phyloP scores from a whole-genome alignment of 2,797 vertebrate species.

The Cygnus olor region DNA sequence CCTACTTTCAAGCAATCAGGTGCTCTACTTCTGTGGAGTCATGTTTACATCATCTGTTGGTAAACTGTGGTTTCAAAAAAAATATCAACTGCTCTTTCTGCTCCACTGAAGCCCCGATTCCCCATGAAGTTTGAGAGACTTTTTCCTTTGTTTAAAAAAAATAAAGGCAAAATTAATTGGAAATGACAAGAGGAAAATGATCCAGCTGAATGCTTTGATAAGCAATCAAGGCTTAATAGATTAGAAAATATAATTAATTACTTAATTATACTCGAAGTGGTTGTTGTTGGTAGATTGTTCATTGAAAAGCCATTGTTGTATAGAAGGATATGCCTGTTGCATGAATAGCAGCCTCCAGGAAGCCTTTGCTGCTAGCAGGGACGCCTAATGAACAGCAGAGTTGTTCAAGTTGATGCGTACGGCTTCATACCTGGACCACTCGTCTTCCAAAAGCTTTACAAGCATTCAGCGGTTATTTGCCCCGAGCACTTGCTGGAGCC shows the following conservation, averaged over 20 bases:
- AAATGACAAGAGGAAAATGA: slow-evolving; percentile 81
- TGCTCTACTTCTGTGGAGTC: background rate
- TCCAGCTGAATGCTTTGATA: slow-evolving; percentile 84
- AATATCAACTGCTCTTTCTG: background rate
- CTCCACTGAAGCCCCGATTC: background rate
- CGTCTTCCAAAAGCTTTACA: background rate
- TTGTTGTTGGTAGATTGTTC: slow-evolving; percentile 68
- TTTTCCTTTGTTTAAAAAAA: slow-evolving; percentile 28
- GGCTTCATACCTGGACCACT: rapidly evolving
- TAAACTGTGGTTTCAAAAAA: background rate
- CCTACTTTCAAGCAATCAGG: background rate
- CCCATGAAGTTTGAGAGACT: background rate
- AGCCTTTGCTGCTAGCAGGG: background rate
- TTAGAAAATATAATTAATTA: slow-evolving; percentile 87
- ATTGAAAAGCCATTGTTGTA: slow-evolving; percentile 56
- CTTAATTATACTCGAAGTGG: slow-evolving; percentile 73
- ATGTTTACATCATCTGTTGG: background rate
- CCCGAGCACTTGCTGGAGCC: background rate
- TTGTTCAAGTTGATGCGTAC: background rate
- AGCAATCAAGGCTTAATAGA: slow-evolving; percentile 83
- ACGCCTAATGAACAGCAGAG: background rate
- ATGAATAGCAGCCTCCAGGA: slow-evolving; percentile 26
- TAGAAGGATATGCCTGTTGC: slow-evolving; percentile 3
- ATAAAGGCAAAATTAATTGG: slow-evolving; percentile 79
- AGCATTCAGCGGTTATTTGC: rapidly evolving